These are phyloP conservation scores for Drosophila azteca DNA, from an alignment of 1,140 invertebrate species.

Conservation along the genomic window DNA sequence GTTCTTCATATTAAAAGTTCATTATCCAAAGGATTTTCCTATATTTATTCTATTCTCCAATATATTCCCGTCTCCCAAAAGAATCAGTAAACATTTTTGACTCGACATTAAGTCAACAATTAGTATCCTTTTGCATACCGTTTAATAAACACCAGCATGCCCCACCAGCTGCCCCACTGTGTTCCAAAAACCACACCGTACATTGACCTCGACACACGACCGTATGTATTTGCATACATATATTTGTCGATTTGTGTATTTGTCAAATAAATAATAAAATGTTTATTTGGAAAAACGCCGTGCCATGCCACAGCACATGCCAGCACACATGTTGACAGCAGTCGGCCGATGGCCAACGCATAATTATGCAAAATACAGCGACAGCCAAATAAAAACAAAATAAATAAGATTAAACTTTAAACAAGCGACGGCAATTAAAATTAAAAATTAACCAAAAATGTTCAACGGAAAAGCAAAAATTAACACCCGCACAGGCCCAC, in stretches of 20 bases:
- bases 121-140: too few relatives aligned
- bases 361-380: constrained; percentile 72
- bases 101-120: not conserved
- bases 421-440: constrained; percentile 77
- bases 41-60: too few relatives aligned
- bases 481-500: constrained; percentile 45
- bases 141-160: constrained; percentile 10
- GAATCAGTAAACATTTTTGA: too few relatives aligned
- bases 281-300: constrained; percentile 31
- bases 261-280: constrained; percentile 66
- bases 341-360: constrained; percentile 33
- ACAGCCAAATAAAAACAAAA: constrained; percentile 16
- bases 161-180: too few relatives aligned
- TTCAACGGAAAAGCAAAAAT: constrained; percentile 30
- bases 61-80: too few relatives aligned
- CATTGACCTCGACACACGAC: not conserved
- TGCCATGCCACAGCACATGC: constrained; percentile 34
- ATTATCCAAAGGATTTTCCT: too few relatives aligned
- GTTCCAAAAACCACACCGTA: not conserved
- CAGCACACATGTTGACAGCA: constrained; percentile 40
- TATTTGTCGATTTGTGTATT: constrained; percentile 10
- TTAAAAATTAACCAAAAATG: constrained; percentile 80
- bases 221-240: too few relatives aligned
- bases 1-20: too few relatives aligned
- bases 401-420: constrained; percentile 45